Conservation (phyloP, 1,140 invertebrate species). For the Reticulitermes speratus region DNA sequence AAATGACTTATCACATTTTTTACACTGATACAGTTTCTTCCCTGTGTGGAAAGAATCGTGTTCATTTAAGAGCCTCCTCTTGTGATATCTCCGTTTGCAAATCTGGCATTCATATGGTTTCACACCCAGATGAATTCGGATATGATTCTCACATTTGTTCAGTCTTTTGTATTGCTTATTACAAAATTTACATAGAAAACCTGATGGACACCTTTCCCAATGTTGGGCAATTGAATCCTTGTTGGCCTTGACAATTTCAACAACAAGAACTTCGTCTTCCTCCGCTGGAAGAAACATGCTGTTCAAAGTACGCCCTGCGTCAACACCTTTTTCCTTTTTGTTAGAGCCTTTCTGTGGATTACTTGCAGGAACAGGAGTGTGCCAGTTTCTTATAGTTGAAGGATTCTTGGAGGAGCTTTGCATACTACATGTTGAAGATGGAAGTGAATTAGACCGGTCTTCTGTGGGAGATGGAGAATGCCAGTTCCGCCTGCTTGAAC, state of each 20-base stretch:
- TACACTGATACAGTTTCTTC: background rate
- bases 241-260: background rate
- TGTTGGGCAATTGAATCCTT: background rate
- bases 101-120: background rate
- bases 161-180: background rate
- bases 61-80: background rate
- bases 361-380: background rate
- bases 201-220: background rate
- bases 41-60: background rate
- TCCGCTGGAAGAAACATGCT: background rate
- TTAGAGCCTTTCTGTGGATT: background rate
- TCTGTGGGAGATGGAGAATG: background rate
- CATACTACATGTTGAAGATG: background rate
- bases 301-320: background rate
- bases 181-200: background rate
- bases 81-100: background rate
- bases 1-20: background rate
- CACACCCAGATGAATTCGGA: background rate
- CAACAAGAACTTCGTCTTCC: background rate
- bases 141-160: conserved; percentile 7
- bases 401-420: background rate
- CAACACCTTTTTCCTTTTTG: background rate
- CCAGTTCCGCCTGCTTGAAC: background rate
- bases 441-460: background rate
- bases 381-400: background rate